Evolutionary conservation across 2,797 vertebrate genomes (phyloP).

Genomic region (Hydrocynus forskahlii): DNA sequence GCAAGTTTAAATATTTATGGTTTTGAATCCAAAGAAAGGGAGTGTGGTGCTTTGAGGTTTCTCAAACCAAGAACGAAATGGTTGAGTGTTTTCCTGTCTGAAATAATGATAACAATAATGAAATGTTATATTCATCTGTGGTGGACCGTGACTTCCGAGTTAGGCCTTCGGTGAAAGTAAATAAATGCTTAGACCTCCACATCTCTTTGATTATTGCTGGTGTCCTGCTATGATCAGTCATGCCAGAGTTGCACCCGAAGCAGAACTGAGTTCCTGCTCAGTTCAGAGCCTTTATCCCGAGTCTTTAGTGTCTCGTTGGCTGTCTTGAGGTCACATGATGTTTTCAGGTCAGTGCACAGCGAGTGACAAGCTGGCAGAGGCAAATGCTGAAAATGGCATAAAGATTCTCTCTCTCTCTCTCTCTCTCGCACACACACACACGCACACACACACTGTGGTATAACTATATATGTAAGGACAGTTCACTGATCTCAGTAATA

Average conservation of each 20-base stretch:
- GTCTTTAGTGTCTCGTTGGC: constrained; percentile 40
- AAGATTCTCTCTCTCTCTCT: constrained; percentile 65
- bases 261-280: constrained; percentile 42
- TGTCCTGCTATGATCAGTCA: constrained; percentile 48
- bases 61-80: not conserved
- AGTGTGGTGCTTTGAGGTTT: not conserved
- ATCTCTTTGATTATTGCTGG: constrained; percentile 24
- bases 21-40: not conserved
- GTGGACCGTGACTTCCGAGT: too few species aligned
- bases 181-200: constrained; percentile 9
- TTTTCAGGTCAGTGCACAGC: constrained; percentile 56
- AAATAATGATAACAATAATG: not conserved
- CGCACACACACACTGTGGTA: too few species aligned
- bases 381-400: constrained; percentile 71
- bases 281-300: constrained; percentile 4
- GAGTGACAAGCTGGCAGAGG: constrained; percentile 48
- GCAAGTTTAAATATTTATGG: not conserved
- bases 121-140: too few species aligned
- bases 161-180: not conserved
- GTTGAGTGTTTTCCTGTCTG: not conserved
- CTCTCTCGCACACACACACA: too few species aligned
- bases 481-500: too few species aligned
- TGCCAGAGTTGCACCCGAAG: constrained; percentile 34
- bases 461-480: too few species aligned
- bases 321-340: constrained; percentile 41